Percentiles rank a stretch among this genome's conserved stretches.
These are phyloP conservation scores for Zophobas atratus DNA, from an alignment of 1,140 invertebrate species.

Conservation along the genomic window DNA sequence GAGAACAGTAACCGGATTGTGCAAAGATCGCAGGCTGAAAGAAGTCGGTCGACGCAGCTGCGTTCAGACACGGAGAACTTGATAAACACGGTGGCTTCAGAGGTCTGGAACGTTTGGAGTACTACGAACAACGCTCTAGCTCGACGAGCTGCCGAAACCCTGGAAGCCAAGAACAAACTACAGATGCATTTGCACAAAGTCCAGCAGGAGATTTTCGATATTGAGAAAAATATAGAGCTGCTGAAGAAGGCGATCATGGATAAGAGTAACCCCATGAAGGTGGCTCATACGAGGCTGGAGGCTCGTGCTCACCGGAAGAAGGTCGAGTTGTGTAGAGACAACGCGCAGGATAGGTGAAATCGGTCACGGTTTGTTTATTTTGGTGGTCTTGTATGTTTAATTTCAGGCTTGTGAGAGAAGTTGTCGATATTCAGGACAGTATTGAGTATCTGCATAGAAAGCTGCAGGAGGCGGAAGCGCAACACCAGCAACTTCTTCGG, in stretches of 20 bases:
- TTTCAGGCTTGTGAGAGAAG: constrained; percentile 85
- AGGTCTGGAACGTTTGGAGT: constrained; percentile 94
- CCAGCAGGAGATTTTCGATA: constrained; percentile 90
- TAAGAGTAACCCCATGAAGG: constrained; percentile 89
- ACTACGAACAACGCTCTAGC: constrained; percentile 87
- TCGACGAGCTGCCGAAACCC: constrained; percentile 81
- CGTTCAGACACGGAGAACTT: constrained; percentile 84
- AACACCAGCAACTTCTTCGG: constrained; percentile 89
- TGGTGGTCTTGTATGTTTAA: neutral
- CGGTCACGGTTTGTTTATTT: neutral
- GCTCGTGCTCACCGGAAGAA: constrained; percentile 87
- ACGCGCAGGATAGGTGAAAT: constrained; percentile 82
- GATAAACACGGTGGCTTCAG: constrained; percentile 85
- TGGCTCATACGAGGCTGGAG: constrained; percentile 92
- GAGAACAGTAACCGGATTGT: constrained; percentile 87
- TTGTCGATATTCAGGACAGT: constrained; percentile 87
- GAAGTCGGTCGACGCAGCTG: constrained; percentile 85
- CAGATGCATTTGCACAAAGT: constrained; percentile 89
- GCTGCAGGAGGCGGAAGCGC: constrained; percentile 86
- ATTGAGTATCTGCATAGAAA: constrained; percentile 86
- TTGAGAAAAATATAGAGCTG: constrained; percentile 89
- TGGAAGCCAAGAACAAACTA: constrained; percentile 90
- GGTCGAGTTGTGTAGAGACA: constrained; percentile 91
- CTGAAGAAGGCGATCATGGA: constrained; percentile 89
- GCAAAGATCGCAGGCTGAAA: constrained; percentile 87